These are phyloP conservation scores for Crossocerus cetratus DNA, from an alignment of 2,888 invertebrate genomes.

Conservation along the genomic window DNA sequence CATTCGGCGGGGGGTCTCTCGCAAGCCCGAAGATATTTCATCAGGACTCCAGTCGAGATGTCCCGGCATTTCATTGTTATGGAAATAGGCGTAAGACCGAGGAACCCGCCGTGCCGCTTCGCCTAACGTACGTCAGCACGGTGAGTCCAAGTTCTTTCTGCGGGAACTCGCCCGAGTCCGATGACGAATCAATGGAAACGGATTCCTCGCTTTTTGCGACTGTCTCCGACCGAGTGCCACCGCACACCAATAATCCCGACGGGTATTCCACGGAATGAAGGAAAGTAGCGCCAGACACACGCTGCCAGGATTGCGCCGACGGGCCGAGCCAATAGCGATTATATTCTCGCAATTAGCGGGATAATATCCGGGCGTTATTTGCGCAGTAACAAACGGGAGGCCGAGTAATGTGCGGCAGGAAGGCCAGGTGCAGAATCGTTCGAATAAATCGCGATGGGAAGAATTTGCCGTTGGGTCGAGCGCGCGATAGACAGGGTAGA, in stretches of 20 bases:
- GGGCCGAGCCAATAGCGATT: not conserved
- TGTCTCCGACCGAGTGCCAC: not conserved
- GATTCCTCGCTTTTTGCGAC: conserved; percentile 1
- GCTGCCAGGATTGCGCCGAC: not conserved
- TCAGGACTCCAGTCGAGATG: conserved; percentile 48
- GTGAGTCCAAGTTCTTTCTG: conserved; percentile 3
- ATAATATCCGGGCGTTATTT: conserved; percentile 1
- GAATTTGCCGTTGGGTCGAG: not conserved
- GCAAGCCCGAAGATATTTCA: conserved; percentile 50
- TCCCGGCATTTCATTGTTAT: conserved; percentile 53
- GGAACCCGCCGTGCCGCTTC: no score
- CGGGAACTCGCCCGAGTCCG: not conserved
- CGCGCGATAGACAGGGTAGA: not conserved
- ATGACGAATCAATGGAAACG: not conserved
- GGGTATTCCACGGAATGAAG: no score
- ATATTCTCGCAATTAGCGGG: not conserved
- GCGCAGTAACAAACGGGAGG: not conserved
- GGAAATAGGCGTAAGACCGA: conserved; percentile 46
- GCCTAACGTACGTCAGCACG: no score
- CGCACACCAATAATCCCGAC: no score
- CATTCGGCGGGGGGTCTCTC: conserved; percentile 38
- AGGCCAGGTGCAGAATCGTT: not conserved
- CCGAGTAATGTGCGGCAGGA: not conserved
- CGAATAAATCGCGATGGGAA: not conserved
- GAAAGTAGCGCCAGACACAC: not conserved